These are phyloP conservation scores for Harmothoe impar DNA, from an alignment of 2,888 invertebrate species.

Conservation along the genomic window DNA sequence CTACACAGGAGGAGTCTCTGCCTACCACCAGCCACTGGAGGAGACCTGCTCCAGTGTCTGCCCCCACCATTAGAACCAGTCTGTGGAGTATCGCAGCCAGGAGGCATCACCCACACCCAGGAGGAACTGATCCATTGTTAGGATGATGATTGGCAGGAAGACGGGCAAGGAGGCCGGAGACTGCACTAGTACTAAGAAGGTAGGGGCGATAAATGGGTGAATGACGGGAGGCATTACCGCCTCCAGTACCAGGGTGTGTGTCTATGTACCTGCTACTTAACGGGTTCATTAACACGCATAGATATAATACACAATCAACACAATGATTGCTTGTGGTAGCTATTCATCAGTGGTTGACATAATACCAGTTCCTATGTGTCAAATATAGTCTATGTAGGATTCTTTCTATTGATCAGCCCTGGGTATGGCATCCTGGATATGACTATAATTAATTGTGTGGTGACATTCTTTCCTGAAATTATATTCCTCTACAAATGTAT, in stretches of 20 bases:
- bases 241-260: no score
- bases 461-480: no score
- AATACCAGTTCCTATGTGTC: no score
- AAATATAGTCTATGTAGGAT: no score
- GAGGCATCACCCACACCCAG: background rate
- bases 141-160: constrained; percentile 45
- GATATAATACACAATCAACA: background rate
- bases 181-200: background rate
- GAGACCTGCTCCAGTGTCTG: no score
- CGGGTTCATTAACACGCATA: background rate
- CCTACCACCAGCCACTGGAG: background rate
- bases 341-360: no score
- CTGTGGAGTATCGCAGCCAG: background rate
- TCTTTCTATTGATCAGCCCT: no score
- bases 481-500: no score
- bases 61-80: no score
- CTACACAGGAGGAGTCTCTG: background rate
- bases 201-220: background rate
- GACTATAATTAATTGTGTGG: no score
- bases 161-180: constrained; percentile 2
- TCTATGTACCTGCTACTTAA: background rate
- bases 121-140: background rate
- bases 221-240: background rate
- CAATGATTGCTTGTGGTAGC: background rate
- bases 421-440: no score